Percentiles rank a stretch among this genome's conserved stretches.
phyloP scores from a whole-genome alignment of 1,140 invertebrate genomes.

The Monochamus saltuarius region DNA sequence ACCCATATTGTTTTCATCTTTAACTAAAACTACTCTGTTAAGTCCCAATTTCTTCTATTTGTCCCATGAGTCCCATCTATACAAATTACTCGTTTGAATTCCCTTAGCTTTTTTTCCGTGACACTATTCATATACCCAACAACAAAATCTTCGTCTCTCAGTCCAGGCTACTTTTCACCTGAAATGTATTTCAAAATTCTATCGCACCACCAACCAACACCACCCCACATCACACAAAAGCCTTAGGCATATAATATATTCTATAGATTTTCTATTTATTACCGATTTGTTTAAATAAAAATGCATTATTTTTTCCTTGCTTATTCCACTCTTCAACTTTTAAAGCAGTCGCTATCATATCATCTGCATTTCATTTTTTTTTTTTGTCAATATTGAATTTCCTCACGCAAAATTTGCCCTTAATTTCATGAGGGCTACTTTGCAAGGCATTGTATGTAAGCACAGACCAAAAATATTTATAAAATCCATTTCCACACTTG shows the following conservation, averaged over 20 bases:
- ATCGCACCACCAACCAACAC: constrained; percentile 1
- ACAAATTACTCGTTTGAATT: constrained; percentile 22
- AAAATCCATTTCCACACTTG: no score
- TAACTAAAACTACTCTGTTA: constrained; percentile 20
- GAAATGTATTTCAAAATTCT: background rate
- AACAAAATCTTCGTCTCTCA: constrained; percentile 23
- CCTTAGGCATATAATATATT: no score
- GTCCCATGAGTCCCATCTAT: constrained; percentile 29
- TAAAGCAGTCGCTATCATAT: constrained; percentile 11
- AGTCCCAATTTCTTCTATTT: constrained; percentile 19
- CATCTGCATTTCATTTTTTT: constrained; percentile 19
- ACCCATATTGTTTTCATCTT: constrained; percentile 22
- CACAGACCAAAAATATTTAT: no score
- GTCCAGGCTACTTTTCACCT: constrained; percentile 17
- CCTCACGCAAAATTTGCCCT: no score
- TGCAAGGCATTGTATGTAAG: no score
- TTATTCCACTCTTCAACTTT: constrained; percentile 23
- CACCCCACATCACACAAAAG: no score
- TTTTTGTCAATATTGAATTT: constrained; percentile 19
- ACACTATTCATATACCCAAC: constrained; percentile 22
- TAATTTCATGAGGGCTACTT: no score
- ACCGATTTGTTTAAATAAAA: constrained; percentile 21
- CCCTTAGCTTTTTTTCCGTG: constrained; percentile 22
- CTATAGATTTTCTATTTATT: constrained; percentile 2
- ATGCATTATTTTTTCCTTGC: constrained; percentile 20